Conservation (phyloP, 2,888 invertebrate genomes). For the Drosophila imparisetae region DNA sequence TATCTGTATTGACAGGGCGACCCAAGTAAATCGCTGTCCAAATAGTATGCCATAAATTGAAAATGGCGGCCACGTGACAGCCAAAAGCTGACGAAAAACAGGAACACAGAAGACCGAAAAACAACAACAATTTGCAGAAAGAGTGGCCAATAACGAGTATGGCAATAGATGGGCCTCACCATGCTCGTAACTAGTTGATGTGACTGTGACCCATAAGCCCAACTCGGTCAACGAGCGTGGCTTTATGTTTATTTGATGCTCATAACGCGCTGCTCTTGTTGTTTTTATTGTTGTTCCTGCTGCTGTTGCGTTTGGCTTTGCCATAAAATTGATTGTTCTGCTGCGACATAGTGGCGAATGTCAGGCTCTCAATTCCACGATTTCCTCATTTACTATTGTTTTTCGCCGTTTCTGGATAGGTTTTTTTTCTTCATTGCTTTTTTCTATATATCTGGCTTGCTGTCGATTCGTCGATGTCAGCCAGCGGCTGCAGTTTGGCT, state of each 20-base stretch:
- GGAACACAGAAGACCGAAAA: background rate
- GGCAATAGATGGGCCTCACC: slow-evolving; percentile 37
- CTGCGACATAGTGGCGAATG: slow-evolving; percentile 32
- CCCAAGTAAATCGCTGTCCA: slow-evolving; percentile 43
- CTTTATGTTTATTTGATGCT: slow-evolving; percentile 70
- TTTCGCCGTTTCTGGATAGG: slow-evolving; percentile 5
- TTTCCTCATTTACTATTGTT: slow-evolving; percentile 44
- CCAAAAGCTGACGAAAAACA: slow-evolving; percentile 33
- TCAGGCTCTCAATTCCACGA: slow-evolving; percentile 36
- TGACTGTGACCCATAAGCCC: slow-evolving; percentile 64
- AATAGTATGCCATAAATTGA: slow-evolving; percentile 68
- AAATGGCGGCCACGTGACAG: slow-evolving; percentile 58
- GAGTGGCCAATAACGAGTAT: slow-evolving; percentile 31
- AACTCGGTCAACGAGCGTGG: slow-evolving; percentile 60
- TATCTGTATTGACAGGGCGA: slow-evolving; percentile 19
- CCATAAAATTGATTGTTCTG: slow-evolving; percentile 69
- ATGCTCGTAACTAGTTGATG: slow-evolving; percentile 61
- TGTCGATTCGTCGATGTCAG: slow-evolving; percentile 6
- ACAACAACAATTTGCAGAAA: slow-evolving; percentile 8
- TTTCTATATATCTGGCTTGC: background rate
- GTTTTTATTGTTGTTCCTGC: slow-evolving; percentile 9
- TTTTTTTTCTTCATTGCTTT: slow-evolving; percentile 1
- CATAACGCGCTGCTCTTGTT: slow-evolving; percentile 46
- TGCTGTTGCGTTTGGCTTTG: slow-evolving; percentile 35
- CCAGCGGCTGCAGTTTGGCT: slow-evolving; percentile 47